phyloP scores from a whole-genome alignment of 2,888 invertebrate genomes.

The Galerucella nymphaeae region DNA sequence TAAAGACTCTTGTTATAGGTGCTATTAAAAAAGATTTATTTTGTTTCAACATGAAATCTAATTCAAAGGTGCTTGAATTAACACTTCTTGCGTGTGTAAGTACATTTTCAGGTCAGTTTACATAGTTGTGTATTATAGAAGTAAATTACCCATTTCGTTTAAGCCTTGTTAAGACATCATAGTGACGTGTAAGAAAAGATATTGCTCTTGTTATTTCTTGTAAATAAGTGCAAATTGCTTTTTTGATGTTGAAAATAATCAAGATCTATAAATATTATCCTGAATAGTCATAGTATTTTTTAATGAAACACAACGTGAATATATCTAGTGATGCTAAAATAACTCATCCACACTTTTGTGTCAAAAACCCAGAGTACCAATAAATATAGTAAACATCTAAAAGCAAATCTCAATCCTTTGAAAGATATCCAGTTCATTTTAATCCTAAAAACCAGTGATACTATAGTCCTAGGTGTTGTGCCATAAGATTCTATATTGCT shows the following conservation, averaged over 20 bases:
- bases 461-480: too few relatives aligned
- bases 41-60: constrained; percentile 26
- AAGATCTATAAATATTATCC: too few relatives aligned
- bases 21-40: constrained; percentile 29
- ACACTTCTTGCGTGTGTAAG: constrained; percentile 21
- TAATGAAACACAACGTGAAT: too few relatives aligned
- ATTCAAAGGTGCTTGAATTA: constrained; percentile 16
- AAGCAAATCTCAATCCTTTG: too few relatives aligned
- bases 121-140: constrained; percentile 20
- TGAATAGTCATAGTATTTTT: too few relatives aligned
- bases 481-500: too few relatives aligned
- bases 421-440: too few relatives aligned
- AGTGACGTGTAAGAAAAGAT: not conserved
- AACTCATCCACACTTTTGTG: too few relatives aligned
- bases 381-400: too few relatives aligned
- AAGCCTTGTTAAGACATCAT: constrained; percentile 4
- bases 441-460: too few relatives aligned
- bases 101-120: constrained; percentile 25
- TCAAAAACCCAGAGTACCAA: too few relatives aligned
- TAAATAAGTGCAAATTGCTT: constrained; percentile 6
- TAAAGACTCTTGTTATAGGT: constrained; percentile 22
- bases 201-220: constrained; percentile 13
- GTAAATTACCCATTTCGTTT: constrained; percentile 19
- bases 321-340: too few relatives aligned
- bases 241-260: not conserved